Evolutionary conservation across 2,888 invertebrate genomes (phyloP).

Genomic region (Drosophila leonis): DNA sequence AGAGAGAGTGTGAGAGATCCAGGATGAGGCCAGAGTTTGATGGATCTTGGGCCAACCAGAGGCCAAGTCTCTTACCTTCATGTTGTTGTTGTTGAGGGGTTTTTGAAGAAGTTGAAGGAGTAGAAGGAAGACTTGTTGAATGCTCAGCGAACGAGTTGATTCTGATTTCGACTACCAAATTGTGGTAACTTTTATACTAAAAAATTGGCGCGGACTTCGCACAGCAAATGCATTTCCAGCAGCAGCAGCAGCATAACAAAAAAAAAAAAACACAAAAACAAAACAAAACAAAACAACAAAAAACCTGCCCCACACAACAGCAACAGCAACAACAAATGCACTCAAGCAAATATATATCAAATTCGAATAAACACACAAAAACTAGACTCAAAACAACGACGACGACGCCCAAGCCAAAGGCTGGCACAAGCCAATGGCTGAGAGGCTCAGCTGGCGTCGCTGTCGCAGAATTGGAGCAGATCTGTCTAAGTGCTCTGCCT

Average conservation of each 20-base stretch:
- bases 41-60: background rate
- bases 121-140: slow-evolving; percentile 79
- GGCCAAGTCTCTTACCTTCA: slow-evolving; percentile 79
- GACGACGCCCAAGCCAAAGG: slow-evolving; percentile 53
- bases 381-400: slow-evolving; percentile 62
- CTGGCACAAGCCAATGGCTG: slow-evolving; percentile 55
- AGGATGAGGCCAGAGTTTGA: background rate
- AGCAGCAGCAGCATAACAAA: slow-evolving; percentile 17
- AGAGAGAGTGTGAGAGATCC: background rate
- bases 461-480: slow-evolving; percentile 64
- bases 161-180: slow-evolving; percentile 84
- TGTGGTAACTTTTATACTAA: slow-evolving; percentile 84
- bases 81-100: slow-evolving; percentile 77
- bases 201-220: slow-evolving; percentile 62
- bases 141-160: slow-evolving; percentile 84
- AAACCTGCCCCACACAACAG: slow-evolving; percentile 67
- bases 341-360: slow-evolving; percentile 65
- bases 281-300: slow-evolving; percentile 21
- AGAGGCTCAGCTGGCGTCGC: slow-evolving; percentile 29
- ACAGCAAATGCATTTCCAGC: slow-evolving; percentile 47
- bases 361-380: slow-evolving; percentile 66
- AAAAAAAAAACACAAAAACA: slow-evolving; percentile 10
- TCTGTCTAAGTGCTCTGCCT: slow-evolving; percentile 41
- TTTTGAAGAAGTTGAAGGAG: slow-evolving; percentile 63
- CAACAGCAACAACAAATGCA: slow-evolving; percentile 43